Evolutionary conservation across 2,113 vertebrate genomes (phyloP).

Genomic region (Eurystomus gularis): DNA sequence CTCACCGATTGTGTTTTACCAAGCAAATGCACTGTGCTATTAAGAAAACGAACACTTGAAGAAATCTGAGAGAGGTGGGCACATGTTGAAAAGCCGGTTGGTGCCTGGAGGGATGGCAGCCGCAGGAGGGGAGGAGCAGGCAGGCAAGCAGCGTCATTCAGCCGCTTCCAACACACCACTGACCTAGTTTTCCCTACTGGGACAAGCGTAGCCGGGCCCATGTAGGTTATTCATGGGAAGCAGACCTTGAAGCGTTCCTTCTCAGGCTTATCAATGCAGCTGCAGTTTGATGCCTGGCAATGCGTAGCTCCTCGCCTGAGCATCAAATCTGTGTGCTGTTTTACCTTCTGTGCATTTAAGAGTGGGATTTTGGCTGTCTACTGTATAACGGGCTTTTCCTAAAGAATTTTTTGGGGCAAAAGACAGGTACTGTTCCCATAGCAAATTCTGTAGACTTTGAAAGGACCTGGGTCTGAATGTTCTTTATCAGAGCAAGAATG

Average conservation of each 20-base stretch:
- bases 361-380: neutral
- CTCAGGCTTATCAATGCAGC: neutral
- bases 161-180: neutral
- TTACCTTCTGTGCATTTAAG: neutral
- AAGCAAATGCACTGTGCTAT: neutral
- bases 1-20: neutral
- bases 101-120: neutral
- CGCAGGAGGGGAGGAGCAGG: neutral
- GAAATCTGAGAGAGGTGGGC: neutral
- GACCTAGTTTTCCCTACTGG: constrained; percentile 4
- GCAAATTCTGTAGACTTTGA: neutral
- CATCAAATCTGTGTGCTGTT: neutral
- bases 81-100: neutral
- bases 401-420: neutral
- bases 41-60: neutral
- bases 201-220: fast-evolving
- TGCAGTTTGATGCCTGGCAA: neutral
- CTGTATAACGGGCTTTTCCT: neutral
- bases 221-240: neutral
- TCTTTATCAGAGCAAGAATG: neutral
- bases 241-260: neutral
- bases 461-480: neutral
- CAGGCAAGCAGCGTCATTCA: neutral
- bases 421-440: neutral
- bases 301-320: neutral